These are phyloP conservation scores for Stichodactyla helianthus DNA, from an alignment of 64 coral and sea anemone genomes.

Conservation along the genomic window DNA sequence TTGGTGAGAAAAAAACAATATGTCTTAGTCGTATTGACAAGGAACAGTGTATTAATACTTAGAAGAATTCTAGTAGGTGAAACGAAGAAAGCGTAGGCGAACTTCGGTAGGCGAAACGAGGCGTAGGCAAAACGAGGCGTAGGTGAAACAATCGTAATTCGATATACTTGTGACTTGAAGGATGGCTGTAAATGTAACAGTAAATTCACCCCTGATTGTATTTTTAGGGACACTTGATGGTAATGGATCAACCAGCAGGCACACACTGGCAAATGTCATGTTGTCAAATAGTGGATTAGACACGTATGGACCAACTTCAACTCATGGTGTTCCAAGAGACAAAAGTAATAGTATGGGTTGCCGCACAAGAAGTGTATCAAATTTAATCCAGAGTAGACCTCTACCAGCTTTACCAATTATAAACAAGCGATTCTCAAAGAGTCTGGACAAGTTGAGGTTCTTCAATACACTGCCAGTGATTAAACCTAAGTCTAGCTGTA, in stretches of 20 bases:
- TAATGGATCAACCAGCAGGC: background rate
- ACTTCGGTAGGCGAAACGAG: too few relatives aligned
- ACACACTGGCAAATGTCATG: background rate
- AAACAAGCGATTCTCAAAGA: constrained; percentile 79
- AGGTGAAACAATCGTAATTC: too few relatives aligned
- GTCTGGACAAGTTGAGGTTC: constrained; percentile 76
- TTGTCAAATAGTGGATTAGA: constrained; percentile 8
- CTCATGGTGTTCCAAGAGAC: background rate
- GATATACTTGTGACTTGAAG: too few relatives aligned
- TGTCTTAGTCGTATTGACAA: too few relatives aligned
- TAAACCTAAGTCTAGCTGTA: constrained; percentile 18
- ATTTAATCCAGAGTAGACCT: constrained; percentile 71
- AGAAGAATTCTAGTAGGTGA: too few relatives aligned
- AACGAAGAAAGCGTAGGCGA: too few relatives aligned
- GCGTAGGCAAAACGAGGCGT: too few relatives aligned
- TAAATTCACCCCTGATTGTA: too few relatives aligned
- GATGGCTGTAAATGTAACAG: too few relatives aligned
- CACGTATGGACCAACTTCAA: constrained; percentile 22
- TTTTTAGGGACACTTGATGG: constrained; percentile 12
- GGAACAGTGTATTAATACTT: too few relatives aligned
- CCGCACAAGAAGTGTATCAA: constrained; percentile 63
- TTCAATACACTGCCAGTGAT: constrained; percentile 55
- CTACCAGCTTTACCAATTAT: constrained; percentile 54
- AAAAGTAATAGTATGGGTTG: background rate
- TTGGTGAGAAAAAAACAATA: too few relatives aligned